These are phyloP conservation scores for Axis porcinus DNA, from an alignment of 2,113 vertebrate species.

Conservation along the genomic window DNA sequence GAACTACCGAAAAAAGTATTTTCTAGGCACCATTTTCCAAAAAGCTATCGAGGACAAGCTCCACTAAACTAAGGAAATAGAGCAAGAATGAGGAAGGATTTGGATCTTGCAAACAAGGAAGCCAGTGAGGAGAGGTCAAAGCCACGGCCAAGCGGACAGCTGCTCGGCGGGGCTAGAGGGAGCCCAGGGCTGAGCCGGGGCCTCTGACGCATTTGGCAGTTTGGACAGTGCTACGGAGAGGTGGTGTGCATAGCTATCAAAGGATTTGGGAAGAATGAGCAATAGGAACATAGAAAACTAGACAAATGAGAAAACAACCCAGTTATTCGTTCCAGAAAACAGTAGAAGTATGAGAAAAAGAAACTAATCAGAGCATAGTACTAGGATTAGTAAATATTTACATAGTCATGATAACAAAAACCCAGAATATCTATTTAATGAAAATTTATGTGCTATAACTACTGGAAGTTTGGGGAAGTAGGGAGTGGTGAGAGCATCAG, in stretches of 20 bases:
- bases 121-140: background rate
- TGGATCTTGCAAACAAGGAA: background rate
- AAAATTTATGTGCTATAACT: background rate
- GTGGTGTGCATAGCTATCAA: accelerated
- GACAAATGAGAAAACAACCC: background rate
- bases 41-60: background rate
- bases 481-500: accelerated
- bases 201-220: background rate
- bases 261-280: background rate
- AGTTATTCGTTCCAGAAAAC: background rate
- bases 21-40: background rate
- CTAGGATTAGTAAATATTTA: background rate
- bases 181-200: accelerated
- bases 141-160: background rate
- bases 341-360: background rate
- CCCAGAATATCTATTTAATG: background rate
- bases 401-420: background rate
- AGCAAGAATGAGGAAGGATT: background rate
- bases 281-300: background rate
- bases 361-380: background rate
- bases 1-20: background rate
- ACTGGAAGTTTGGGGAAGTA: background rate
- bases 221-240: background rate
- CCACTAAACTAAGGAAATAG: background rate
- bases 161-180: background rate